Percentiles rank a stretch among this genome's conserved stretches.
Conservation (phyloP, 2,797 vertebrate genomes). For the Geotrypetes seraphini region DNA sequence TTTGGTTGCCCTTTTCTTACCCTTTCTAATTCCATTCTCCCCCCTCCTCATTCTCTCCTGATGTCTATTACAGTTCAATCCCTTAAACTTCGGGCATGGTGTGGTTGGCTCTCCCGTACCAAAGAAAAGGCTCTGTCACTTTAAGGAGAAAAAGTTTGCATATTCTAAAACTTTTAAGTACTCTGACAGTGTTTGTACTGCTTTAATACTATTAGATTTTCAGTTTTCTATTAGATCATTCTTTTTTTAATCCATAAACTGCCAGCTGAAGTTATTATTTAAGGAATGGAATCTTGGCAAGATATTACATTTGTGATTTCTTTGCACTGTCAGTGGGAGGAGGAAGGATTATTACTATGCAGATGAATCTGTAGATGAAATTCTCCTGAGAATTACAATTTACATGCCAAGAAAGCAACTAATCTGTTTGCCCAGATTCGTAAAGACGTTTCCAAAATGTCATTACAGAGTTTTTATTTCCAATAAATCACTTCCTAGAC, state of each 20-base stretch:
- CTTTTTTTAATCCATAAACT: not conserved
- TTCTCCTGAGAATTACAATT: conserved; percentile 25
- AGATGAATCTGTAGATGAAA: conserved; percentile 16
- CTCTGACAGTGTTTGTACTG: not conserved
- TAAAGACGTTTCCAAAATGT: conserved; percentile 9
- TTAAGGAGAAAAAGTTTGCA: no score
- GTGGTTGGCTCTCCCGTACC: no score
- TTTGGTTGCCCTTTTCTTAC: no score
- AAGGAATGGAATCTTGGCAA: conserved; percentile 1
- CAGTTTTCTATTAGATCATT: not conserved
- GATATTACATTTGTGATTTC: conserved; percentile 11
- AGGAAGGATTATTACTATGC: conserved; percentile 20
- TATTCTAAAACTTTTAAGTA: not conserved
- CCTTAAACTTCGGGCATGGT: no score
- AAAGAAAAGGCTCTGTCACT: no score
- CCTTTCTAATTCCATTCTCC: no score
- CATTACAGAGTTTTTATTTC: conserved; percentile 20
- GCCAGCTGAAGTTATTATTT: not conserved
- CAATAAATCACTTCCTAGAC: conserved; percentile 29
- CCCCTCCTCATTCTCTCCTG: no score
- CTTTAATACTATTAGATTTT: not conserved
- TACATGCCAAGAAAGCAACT: conserved; percentile 14
- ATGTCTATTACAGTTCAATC: no score
- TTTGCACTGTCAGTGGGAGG: conserved; percentile 14
- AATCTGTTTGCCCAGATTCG: conserved; percentile 25